Conservation (phyloP, 2,797 vertebrate genomes). For the Bucorvus abyssinicus region DNA sequence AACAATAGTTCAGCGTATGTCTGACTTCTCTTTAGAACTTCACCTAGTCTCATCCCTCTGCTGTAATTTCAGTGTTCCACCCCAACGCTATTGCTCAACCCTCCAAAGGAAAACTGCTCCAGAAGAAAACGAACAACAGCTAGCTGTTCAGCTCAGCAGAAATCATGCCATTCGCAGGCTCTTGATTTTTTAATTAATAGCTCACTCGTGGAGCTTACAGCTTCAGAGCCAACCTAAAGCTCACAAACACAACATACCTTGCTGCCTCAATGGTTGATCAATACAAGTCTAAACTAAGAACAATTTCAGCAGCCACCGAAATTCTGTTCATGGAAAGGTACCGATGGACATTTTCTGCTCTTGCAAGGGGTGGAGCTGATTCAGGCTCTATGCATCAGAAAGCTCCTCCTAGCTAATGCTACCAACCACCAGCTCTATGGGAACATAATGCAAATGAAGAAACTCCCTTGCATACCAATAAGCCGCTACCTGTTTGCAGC, state of each 20-base stretch:
- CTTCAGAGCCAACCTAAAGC: background rate
- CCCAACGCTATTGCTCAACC: background rate
- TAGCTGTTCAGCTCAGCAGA: background rate
- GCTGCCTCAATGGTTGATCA: background rate
- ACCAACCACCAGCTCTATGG: background rate
- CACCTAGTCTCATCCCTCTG: background rate
- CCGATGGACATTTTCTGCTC: background rate
- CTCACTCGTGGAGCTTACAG: background rate
- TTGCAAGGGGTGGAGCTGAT: background rate
- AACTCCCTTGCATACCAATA: slow-evolving; percentile 19
- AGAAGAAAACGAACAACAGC: background rate
- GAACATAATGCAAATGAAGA: slow-evolving; percentile 43
- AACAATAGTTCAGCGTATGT: background rate
- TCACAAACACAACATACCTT: background rate
- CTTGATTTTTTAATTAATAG: background rate
- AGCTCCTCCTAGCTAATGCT: background rate
- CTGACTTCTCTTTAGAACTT: background rate
- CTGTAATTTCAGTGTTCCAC: background rate
- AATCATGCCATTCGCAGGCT: background rate
- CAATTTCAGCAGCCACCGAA: background rate
- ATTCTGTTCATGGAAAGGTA: background rate
- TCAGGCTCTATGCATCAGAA: background rate
- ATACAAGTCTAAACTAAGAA: background rate
- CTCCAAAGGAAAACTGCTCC: background rate
- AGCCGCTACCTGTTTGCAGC: background rate